Base-by-base conservation (phyloP, 2,113 vertebrate genomes). In the Trematocara variabile region DNA sequence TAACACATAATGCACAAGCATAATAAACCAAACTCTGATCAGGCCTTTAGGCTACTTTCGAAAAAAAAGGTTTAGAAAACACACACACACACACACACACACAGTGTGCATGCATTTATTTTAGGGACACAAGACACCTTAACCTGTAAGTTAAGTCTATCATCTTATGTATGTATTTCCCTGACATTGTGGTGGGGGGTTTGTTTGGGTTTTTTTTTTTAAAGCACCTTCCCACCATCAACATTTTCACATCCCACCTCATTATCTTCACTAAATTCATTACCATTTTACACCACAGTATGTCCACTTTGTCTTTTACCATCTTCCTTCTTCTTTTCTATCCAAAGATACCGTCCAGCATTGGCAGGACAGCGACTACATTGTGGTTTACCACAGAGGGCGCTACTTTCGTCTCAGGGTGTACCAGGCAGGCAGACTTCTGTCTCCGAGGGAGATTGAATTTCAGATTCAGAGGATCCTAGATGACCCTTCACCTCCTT, bases 381-480 rank as follows among this genome's bases (percentile, higher is more conserved):
- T 98, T 22, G 97, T 94, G 0, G 97, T 98, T 5, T 96, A 97
- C 93, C 97, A 98, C 93, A 95, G 89, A 28, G 98, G 98, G 16
- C 97, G 98, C 20, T 98, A 97, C 91, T 98, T 97, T 85, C 96
- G 96, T 2, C 91, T 98, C 25, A 95, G 89, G 80, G 93, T 97
- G 12, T 97, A 98, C 90, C 92, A 95, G 7, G 95, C 96, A 0
- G 97, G 97, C 50, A 92, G 95, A 55, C 93, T 98, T 79, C 96
- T 98, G 16, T 94, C 93, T 8, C 97, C 98, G 0, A 89, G 97
- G 12, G 97, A 97, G 86, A 96, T 98, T 10, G 97, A 98, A 92
- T 95, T 95, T 54, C 97, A 98, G 84, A 96, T 98, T 73, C 97
- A 98, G 91, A 90, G 90, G 18, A 98, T 98, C 86, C 93, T 98